phyloP scores from a whole-genome alignment of 2,113 vertebrate species.

The Mobula hypostoma region DNA sequence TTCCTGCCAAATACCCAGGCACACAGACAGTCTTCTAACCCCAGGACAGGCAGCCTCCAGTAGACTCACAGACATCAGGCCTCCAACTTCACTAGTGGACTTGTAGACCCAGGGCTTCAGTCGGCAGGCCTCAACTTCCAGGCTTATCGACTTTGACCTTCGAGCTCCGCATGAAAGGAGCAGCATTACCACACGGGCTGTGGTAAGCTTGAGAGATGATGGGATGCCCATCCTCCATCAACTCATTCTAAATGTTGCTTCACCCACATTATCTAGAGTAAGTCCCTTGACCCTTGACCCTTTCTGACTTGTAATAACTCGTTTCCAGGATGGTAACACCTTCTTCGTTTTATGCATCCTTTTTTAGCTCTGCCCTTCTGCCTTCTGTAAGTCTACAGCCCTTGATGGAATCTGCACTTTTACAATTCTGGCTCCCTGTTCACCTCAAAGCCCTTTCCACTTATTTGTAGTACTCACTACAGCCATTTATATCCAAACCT shows the following conservation, averaged over 20 bases:
- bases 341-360: neutral
- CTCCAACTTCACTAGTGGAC: too few species aligned
- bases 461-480: neutral
- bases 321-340: neutral
- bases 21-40: too few species aligned
- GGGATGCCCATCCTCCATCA: neutral
- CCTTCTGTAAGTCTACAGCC: neutral
- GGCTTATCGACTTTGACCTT: too few species aligned
- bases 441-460: neutral
- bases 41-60: too few species aligned
- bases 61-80: too few species aligned
- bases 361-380: too few species aligned
- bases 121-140: too few species aligned
- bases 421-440: neutral
- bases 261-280: neutral
- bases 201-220: too few species aligned
- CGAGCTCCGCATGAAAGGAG: too few species aligned
- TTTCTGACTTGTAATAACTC: neutral
- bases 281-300: neutral
- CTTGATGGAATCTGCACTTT: neutral
- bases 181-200: too few species aligned
- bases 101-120: too few species aligned
- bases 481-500: neutral
- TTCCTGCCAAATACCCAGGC: too few species aligned
- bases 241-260: neutral